Base-by-base conservation (phyloP, 2,113 vertebrate species). In the Pogonocichla stellata region DNA sequence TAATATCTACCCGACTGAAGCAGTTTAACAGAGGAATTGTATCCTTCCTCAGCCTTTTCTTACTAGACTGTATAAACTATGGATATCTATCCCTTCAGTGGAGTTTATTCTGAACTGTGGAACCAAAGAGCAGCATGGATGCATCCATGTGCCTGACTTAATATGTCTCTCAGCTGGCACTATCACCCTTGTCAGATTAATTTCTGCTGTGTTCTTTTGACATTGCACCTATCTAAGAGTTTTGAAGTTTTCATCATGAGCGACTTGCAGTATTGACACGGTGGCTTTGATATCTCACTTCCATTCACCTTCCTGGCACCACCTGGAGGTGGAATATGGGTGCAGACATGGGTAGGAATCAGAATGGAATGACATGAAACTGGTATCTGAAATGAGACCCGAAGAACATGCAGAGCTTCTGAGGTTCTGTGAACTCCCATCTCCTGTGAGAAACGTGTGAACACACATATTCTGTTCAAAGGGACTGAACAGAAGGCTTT, bases 401-500 rank as follows among this genome's bases (percentile, higher is more conserved):
- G 69, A 42, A 71, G 74, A 83, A 38, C 57, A 80, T 1, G 2
- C 11, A 1, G 71, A 92, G 45, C 45, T 93, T 86, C 79, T 86
- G 66, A 86, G 90, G 88, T 80, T 86, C 24, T 62, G 26, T 90
- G 93, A 95, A 83, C 94, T 88, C 69, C 61, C 34, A 62, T 48
- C 12, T 86, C 67, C 62, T 4, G 1, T 43, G 36, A 43, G 51
- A 93, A 90, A 83, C 0, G 47, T 80, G 94, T 77, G 82, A 94
- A 93, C 79, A 73, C 62, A 58, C 67, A 69, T 93, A 80, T 14
- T 62, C 82, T 88, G 71, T 69, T 90, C 81, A 54, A 62, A 92
- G 80, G 58, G 33, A 15, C 33, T 77, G 85, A 96, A 92, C 93
- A 97, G 92, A 93, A 92, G 94, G 92, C 79, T 86, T 94, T 86